Conservation (phyloP, 2,113 vertebrate species). For the Todiramphus chloris region DNA sequence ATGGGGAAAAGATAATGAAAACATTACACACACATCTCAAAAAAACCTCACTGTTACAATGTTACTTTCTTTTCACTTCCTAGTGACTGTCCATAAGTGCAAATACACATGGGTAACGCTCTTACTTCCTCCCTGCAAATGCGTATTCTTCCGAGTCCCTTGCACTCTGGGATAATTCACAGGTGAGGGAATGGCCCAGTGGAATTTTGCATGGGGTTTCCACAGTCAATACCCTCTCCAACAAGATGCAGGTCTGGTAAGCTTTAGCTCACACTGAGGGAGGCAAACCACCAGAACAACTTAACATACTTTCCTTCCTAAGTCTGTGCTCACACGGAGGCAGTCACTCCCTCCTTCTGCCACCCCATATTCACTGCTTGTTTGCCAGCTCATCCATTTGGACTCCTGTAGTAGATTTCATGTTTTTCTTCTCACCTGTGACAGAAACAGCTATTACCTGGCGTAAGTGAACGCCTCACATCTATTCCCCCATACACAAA, state of each 20-base stretch:
- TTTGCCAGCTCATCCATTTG: neutral
- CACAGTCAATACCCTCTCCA: neutral
- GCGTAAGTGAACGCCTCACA: neutral
- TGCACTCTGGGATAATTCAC: neutral
- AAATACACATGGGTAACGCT: neutral
- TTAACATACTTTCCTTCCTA: neutral
- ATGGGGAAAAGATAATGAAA: neutral
- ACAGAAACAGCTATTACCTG: neutral
- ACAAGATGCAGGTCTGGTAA: neutral
- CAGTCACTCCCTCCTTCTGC: neutral
- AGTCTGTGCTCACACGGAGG: neutral
- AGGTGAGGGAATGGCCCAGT: neutral
- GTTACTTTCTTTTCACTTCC: neutral
- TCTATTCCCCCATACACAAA: neutral
- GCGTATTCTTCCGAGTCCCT: neutral
- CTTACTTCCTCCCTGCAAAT: neutral
- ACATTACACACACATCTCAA: neutral
- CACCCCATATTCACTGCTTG: neutral
- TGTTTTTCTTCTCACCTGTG: neutral
- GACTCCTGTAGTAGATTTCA: neutral
- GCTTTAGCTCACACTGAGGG: neutral
- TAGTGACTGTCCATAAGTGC: neutral
- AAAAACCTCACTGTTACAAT: neutral
- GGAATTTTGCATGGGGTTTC: neutral
- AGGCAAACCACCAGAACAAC: neutral